Evolutionary conservation across 2,797 vertebrate genomes (phyloP), one percentile per base, ranked within the genome.

Genomic region (Ptychobarbus kaznakovi): DNA sequence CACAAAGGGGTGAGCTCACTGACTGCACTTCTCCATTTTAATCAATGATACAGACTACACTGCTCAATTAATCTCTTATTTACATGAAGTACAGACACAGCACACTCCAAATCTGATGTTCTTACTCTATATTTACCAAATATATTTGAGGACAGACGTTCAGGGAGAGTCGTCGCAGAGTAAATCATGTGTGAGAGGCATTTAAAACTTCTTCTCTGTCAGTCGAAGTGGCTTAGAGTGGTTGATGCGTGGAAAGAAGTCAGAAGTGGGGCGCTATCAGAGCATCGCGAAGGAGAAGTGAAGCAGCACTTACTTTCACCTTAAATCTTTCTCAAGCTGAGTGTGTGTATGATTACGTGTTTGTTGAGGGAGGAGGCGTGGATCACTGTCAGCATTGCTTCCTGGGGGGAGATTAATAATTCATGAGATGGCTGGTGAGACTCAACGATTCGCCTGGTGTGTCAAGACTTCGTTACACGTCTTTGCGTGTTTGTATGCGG

Each of bases 401-500:
- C 88, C 88, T 88, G 87, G 85, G 88, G 90, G 80, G 66, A 81
- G 68, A 85, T 90, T 87, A 87, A 90, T 87, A 81, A 89, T 89
- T 90, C 82, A 90, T 87, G 82, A 90, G 76, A 77, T 20, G 66
- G 51, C 87, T 74, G 56, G 85, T 85, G 84, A 89, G 84, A 88
- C 84, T 87, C 77, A 87, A 87, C 85, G 76, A 81, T 85, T 86
- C 69, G 70, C 78, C 86, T 28, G 56, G 72, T 69, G 72, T 74
- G 81, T 85, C 86, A 86, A 84, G 86, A 72, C 69, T 82, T 88
- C 66, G 81, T 85, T 86, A 88, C 84, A 85, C 78, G 82, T 61
- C 83, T 86, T 88, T 81, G 84, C 68, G 42, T 79, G 80, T 79
- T 65, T 86, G 65, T 77, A 74, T 84, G 28, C 82, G 25, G 9